phyloP scores from a whole-genome alignment of 2,113 vertebrate genomes.

The Aegotheles bennettii region DNA sequence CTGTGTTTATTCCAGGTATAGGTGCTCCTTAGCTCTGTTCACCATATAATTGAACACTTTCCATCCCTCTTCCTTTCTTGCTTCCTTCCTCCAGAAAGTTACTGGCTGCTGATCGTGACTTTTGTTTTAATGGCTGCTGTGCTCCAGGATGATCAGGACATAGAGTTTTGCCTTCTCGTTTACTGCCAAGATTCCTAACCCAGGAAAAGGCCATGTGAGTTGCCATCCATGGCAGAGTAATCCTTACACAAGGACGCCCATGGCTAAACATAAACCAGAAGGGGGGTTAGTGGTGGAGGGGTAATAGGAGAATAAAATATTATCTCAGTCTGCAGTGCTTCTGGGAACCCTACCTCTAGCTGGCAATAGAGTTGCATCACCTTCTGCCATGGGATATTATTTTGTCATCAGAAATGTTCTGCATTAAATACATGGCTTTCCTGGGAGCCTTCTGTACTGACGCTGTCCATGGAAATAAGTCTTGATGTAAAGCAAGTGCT shows the following conservation, averaged over 20 bases:
- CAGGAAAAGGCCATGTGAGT: neutral
- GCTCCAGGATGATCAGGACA: neutral
- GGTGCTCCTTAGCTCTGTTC: neutral
- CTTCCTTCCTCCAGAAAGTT: neutral
- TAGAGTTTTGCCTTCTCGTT: neutral
- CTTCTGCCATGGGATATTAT: constrained; percentile 6
- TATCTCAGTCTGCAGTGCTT: neutral
- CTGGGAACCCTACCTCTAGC: neutral
- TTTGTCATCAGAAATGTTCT: constrained; percentile 21
- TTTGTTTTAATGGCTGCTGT: neutral
- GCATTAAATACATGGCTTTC: constrained; percentile 15
- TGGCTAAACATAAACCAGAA: neutral
- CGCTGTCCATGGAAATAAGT: constrained; percentile 36
- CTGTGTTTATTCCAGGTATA: neutral
- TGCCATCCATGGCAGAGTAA: neutral
- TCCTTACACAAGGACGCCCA: neutral
- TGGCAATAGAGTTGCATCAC: constrained; percentile 35
- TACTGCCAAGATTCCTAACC: neutral
- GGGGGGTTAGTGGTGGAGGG: neutral
- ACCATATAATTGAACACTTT: neutral
- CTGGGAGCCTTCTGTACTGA: constrained; percentile 29
- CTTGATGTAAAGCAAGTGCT: constrained; percentile 52
- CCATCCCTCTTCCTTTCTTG: neutral
- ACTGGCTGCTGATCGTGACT: neutral
- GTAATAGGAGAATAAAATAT: constrained; percentile 11